Percentiles rank a stretch among this genome's conserved stretches.
phyloP scores from a whole-genome alignment of 1,140 invertebrate species.

The Reticulitermes speratus region DNA sequence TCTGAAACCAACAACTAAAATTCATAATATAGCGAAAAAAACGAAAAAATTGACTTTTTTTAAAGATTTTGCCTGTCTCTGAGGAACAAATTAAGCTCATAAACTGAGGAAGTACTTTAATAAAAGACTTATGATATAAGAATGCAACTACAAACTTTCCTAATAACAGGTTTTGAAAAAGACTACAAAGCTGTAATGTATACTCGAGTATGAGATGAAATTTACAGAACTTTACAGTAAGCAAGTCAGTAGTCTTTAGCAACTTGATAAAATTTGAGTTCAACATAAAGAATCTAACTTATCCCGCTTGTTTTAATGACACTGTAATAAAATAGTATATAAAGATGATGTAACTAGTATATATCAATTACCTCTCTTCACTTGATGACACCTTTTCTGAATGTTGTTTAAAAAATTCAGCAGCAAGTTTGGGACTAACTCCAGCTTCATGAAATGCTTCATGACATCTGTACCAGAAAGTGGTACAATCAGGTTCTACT shows the following conservation, averaged over 20 bases:
- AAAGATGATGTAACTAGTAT: neutral
- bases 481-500: neutral
- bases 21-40: too few relatives aligned
- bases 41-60: too few relatives aligned
- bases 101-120: neutral
- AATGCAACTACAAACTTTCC: neutral
- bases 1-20: too few relatives aligned
- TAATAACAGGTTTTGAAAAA: neutral
- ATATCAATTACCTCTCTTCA: constrained; percentile 27
- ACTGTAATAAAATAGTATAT: too few relatives aligned
- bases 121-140: neutral
- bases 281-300: neutral
- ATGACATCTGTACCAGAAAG: constrained; percentile 58
- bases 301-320: too few relatives aligned
- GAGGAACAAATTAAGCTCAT: too few relatives aligned
- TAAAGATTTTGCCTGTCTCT: too few relatives aligned
- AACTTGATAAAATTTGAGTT: neutral
- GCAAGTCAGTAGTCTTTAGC: neutral
- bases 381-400: constrained; percentile 48
- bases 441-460: constrained; percentile 55
- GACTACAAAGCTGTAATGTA: neutral
- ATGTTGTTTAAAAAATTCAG: constrained; percentile 56
- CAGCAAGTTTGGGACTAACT: constrained; percentile 52
- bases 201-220: neutral
- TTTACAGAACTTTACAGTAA: neutral